Base-by-base conservation (phyloP, 2,113 vertebrate genomes). In the Misgurnus anguillicaudatus region DNA sequence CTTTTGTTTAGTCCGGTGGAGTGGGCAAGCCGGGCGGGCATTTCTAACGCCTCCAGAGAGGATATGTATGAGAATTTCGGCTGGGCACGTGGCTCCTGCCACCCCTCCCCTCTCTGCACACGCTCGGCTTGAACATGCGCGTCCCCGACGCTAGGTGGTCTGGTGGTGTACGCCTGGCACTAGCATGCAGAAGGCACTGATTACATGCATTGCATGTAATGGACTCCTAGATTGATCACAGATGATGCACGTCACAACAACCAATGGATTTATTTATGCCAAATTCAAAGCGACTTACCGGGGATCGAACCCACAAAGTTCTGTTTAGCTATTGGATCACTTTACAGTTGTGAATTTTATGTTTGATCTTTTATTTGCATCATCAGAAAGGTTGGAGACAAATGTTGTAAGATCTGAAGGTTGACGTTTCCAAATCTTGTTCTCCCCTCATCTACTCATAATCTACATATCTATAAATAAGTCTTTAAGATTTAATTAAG, bases 1-100 rank as follows among this genome's bases (percentile, higher is more conserved):
- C 91, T 87, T 92, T 92, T 94, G 90, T 93, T 93, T 91, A 88
- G 86, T 84, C 73, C 68, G 66, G 74, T 85, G 87, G 83, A 80
- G 84, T 73, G 64, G 76, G 85, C 82, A 48, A 36, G 41, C 38
- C 42, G 48, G 57, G 76, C 75, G 83, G 82, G 83, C 86, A 24
- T 78, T 19, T 71, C 78, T 36, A 76, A 74, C 74, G 79, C 87
- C 84, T 68, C 76, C 81, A 53, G 67, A 85, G 87, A 89, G 74
- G 84, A 70, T 66, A 80, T 87, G 88, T 85, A 82, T 89, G 87
- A 89, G 90, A 91, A 92, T 92, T 85, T 88, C 85, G 84, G 80
- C 51, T 48, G 45, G 57, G 86, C 81, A 85, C 86, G 86, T 86
- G 84, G 79, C 82, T 80, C 84, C 82, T 77, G 77, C 60, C 83